Conservation (phyloP, 2,797 vertebrate species). For the Squalus acanthias region DNA sequence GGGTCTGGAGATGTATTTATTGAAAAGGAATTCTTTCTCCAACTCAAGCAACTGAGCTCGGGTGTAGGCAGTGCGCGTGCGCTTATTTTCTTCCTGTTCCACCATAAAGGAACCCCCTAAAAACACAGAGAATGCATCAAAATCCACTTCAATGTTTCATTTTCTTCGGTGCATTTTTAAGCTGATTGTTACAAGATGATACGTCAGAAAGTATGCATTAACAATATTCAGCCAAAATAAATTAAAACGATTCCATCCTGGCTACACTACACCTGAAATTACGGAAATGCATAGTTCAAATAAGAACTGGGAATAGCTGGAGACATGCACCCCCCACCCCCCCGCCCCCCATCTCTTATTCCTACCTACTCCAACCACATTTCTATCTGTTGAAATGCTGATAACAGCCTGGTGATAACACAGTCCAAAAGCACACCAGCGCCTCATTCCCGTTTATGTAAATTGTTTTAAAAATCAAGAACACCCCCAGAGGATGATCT, state of each 20-base stretch:
- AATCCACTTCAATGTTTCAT: no score
- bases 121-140: constrained; percentile 39
- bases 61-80: constrained; percentile 92
- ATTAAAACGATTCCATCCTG: neutral
- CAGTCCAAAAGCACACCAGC: neutral
- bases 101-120: constrained; percentile 71
- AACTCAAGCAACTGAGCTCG: constrained; percentile 90
- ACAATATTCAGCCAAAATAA: neutral
- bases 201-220: neutral
- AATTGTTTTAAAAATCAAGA: neutral
- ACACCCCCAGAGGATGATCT: neutral
- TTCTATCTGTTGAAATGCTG: neutral
- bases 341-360: neutral
- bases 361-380: neutral
- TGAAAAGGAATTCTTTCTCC: constrained; percentile 96
- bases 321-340: neutral
- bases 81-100: constrained; percentile 88
- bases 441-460: neutral
- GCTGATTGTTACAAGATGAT: neutral
- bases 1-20: constrained; percentile 93
- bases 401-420: neutral
- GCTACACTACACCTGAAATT: neutral
- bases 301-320: neutral
- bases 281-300: neutral
- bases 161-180: neutral